Conservation (phyloP, 2,113 vertebrate species). For the Gallinago undulata region DNA sequence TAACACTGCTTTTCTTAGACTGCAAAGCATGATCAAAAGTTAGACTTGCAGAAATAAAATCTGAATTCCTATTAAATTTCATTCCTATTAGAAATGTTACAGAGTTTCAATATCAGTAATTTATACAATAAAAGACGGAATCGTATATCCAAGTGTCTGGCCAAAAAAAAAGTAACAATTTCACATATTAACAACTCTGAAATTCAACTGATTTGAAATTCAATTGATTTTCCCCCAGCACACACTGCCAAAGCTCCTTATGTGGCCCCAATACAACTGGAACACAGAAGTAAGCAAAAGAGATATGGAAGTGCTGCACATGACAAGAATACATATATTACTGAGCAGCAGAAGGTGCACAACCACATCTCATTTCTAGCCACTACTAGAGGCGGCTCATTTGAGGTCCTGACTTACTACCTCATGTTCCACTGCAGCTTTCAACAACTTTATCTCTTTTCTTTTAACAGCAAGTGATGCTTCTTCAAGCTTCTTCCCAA, state of each 20-base stretch:
- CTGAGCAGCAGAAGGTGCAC: not conserved
- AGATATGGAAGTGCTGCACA: accelerated
- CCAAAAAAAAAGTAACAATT: not conserved
- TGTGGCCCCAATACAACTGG: not conserved
- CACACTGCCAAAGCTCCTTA: not conserved
- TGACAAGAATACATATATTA: not conserved
- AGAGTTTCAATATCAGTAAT: not conserved
- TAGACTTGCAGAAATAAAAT: not conserved
- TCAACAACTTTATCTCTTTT: not conserved
- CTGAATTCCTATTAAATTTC: not conserved
- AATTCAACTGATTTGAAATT: not conserved
- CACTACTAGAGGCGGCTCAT: not conserved
- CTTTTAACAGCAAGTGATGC: not conserved
- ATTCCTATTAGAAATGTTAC: not conserved
- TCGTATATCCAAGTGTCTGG: not conserved
- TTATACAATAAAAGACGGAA: not conserved
- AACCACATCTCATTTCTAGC: not conserved
- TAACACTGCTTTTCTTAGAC: not conserved
- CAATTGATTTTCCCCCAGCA: not conserved
- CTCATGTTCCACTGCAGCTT: not conserved
- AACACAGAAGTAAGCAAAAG: not conserved
- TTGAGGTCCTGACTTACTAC: not conserved
- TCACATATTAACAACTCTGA: not conserved
- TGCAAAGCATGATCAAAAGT: not conserved
- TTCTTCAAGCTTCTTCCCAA: not conserved